Evolutionary conservation across 1,140 invertebrate genomes (phyloP), one percentile per base, ranked within the genome.

Genomic region (Nasonia vitripennis): DNA sequence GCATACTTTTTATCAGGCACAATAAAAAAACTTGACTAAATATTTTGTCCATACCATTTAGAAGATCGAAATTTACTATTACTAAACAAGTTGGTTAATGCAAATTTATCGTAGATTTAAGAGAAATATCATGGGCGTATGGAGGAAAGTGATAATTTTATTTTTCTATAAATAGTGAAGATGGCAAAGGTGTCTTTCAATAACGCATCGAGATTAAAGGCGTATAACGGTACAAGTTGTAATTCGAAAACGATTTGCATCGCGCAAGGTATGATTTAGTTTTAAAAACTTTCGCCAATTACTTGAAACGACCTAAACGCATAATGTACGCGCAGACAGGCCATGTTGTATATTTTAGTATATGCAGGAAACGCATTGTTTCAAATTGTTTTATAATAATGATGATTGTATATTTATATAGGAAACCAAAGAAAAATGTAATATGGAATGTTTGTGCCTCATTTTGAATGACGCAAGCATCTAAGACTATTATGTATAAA

Each of bases 301-400:
- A 78, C 51, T 86, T 78, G 81, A 41, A 6, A 80, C 55, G 55
- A 86, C 78, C 62, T 86, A 78, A 87, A 86, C 51, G 73, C 73
- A 84, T 71, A 81, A 86, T 78, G 27, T 83, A 67, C 45, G 84
- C 68, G 37, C 83, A 86, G 41, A 11, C 41, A 83, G 78, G 85
- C 51, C 81, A 89, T 86, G 86, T 85, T 80, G 27, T 85, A 88
- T 89, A 88, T 89, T 89, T 88, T 88, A 87, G 88, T 62, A 84
- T 74, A 37, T 80, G 23, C 89, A 84, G 87, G 75, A 86, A 85
- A 74, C 75, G 83, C 88, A 87, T 62, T 62, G 83, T 83, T 87
- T 86, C 48, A 87, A 87, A 88, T 89, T 87, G 86, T 89, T 91
- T 90, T 89, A 88, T 91, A 88, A 87, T 87, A 84, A 75, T 82